phyloP scores from a whole-genome alignment of 2,113 vertebrate genomes.

The Eretmodus cyanostictus region DNA sequence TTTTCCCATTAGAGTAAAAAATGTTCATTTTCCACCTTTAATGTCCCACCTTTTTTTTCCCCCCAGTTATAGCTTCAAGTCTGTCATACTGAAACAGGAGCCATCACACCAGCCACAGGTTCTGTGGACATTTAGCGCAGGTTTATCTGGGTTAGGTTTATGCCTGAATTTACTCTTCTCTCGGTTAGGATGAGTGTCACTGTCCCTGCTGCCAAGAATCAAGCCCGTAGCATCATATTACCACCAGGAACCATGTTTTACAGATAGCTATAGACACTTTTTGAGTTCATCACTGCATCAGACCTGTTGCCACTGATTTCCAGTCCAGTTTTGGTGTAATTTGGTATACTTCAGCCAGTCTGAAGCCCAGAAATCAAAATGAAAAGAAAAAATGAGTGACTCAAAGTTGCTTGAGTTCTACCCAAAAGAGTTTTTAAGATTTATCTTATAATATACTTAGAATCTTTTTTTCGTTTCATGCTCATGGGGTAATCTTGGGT shows the following conservation, averaged over 20 bases:
- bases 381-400: background rate
- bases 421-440: background rate
- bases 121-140: background rate
- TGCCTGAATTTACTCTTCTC: background rate
- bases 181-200: background rate
- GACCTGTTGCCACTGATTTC: background rate
- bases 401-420: background rate
- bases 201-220: background rate
- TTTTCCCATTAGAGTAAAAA: background rate
- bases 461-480: background rate
- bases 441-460: background rate
- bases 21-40: background rate
- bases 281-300: background rate
- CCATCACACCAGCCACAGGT: background rate
- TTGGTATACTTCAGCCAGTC: background rate
- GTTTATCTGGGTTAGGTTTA: background rate
- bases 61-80: background rate
- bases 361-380: background rate
- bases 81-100: background rate
- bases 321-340: background rate
- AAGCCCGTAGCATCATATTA: background rate
- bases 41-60: rapidly evolving
- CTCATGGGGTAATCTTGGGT: background rate
- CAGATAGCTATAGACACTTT: background rate
- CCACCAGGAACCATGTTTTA: background rate